Conservation (phyloP, 2,113 vertebrate genomes). For the Cacatua alba region DNA sequence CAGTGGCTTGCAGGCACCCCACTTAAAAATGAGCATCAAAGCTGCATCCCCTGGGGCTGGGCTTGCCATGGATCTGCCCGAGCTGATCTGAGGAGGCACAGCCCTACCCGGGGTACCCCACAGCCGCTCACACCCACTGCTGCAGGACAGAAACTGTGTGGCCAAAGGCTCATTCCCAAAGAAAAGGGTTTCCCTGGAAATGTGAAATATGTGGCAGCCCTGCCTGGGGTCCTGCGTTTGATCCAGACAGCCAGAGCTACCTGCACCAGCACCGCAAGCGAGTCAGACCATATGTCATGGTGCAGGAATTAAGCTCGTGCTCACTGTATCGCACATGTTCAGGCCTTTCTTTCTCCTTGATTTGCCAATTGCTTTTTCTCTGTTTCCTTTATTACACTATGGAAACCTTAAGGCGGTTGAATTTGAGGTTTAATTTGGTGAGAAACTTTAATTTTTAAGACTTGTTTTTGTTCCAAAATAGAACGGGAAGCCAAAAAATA, state of each 20-base stretch:
- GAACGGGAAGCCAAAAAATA: neutral
- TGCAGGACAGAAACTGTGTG: accelerated
- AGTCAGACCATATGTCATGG: neutral
- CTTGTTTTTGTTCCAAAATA: neutral
- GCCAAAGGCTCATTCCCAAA: neutral
- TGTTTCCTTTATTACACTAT: neutral
- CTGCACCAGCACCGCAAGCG: neutral
- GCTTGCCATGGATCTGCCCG: neutral
- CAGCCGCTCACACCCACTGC: neutral
- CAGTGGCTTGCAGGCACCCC: neutral
- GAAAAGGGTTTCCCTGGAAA: neutral
- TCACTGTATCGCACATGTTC: neutral
- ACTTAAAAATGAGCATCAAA: neutral
- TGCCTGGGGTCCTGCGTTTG: neutral
- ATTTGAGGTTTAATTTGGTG: neutral
- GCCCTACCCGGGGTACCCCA: neutral
- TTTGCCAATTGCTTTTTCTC: neutral
- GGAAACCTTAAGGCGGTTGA: neutral
- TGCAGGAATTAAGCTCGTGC: neutral
- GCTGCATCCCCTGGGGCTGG: neutral
- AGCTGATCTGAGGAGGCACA: accelerated
- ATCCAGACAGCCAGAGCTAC: accelerated
- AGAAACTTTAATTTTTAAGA: slow-evolving; percentile 3
- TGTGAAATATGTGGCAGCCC: accelerated
- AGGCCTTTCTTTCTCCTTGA: neutral